Evolutionary conservation across 2,113 vertebrate genomes (phyloP).

Genomic region (Osmerus mordax): DNA sequence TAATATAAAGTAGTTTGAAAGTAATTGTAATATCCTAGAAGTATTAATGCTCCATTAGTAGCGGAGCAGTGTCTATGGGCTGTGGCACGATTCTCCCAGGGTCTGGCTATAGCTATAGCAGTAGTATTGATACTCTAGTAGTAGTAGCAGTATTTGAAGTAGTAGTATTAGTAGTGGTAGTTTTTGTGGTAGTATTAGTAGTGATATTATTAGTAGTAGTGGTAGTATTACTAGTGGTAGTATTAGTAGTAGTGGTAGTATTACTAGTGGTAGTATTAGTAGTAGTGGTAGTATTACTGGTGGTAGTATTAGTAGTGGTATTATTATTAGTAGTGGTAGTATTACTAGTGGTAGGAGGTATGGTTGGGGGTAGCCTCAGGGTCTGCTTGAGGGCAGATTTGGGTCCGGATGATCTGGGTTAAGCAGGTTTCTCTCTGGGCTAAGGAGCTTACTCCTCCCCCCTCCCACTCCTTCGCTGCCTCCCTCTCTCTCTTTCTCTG

Average conservation of each 20-base stretch:
- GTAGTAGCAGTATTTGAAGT: background rate
- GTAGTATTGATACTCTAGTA: background rate
- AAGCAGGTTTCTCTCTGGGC: slow-evolving; percentile 64
- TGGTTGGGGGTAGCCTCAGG: background rate
- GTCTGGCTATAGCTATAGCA: too few species aligned
- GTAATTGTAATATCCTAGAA: too few species aligned
- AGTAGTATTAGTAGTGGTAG: background rate
- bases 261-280: background rate
- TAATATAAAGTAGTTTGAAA: too few species aligned
- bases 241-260: background rate
- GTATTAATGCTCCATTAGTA: too few species aligned
- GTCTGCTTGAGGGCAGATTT: slow-evolving; percentile 37
- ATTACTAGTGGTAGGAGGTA: background rate
- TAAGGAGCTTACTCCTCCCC: slow-evolving; percentile 64
- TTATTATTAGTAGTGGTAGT: background rate
- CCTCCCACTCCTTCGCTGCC: slow-evolving; percentile 33
- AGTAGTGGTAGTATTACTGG: background rate
- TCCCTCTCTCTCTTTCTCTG: slow-evolving; percentile 20
- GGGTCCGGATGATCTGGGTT: slow-evolving; percentile 66
- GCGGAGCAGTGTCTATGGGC: too few species aligned
- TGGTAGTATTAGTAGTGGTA: background rate
- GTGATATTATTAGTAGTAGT: background rate
- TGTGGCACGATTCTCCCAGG: too few species aligned
- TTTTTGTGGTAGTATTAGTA: background rate
- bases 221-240: background rate